Conservation (phyloP, 2,888 invertebrate species). For the Poecilus cupreus region DNA sequence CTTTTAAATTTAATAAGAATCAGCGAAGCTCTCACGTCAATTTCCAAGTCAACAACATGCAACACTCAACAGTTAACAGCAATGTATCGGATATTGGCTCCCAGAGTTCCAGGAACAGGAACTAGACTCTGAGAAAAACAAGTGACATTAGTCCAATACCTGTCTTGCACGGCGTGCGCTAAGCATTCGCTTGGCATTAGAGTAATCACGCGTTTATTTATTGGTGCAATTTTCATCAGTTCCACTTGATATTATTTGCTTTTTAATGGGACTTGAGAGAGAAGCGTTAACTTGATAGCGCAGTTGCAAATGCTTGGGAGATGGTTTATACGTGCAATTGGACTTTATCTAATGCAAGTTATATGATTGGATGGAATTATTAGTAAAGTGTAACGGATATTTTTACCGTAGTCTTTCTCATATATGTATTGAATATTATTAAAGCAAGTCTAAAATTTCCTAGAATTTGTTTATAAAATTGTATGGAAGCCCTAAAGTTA, state of each 20-base stretch:
- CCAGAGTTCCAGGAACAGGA: constrained; percentile 23
- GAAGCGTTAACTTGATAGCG: constrained; percentile 13
- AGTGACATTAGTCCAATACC: constrained; percentile 12
- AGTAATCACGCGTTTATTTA: constrained; percentile 34
- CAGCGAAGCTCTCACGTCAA: constrained; percentile 16
- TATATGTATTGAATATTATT: too few relatives aligned
- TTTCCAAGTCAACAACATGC: not conserved
- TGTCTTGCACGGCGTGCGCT: not conserved
- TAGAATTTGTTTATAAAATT: too few relatives aligned
- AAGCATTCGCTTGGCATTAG: not conserved
- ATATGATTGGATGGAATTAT: constrained; percentile 13
- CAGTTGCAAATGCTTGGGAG: constrained; percentile 4
- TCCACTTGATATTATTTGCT: constrained; percentile 24
- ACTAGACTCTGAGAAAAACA: constrained; percentile 9
- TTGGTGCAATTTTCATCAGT: constrained; percentile 40
- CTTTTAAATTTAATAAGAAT: too few relatives aligned
- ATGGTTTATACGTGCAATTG: constrained; percentile 4
- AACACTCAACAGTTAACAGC: not conserved
- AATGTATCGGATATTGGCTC: constrained; percentile 42
- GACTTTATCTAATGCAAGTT: not conserved
- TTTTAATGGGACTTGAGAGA: not conserved
- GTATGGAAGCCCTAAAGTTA: too few relatives aligned
- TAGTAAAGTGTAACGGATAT: constrained; percentile 24
- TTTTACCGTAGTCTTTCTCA: not conserved
- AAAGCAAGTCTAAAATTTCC: too few relatives aligned